phyloP scores from a whole-genome alignment of 2,888 invertebrate genomes.

The Caenorhabditis becei region DNA sequence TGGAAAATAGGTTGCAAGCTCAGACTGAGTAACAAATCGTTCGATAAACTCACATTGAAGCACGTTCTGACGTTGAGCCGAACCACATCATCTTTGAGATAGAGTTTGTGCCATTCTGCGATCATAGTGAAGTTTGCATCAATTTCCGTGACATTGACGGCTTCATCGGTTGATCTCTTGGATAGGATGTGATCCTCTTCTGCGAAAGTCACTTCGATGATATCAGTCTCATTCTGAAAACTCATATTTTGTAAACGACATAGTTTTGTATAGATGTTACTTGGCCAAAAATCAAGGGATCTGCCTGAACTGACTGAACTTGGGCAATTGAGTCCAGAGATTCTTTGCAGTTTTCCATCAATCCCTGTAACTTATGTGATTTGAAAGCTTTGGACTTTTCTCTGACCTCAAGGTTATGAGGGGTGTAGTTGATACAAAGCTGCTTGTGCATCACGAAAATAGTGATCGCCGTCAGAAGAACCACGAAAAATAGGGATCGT shows the following conservation, averaged over 20 bases:
- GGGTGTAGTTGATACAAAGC: slow-evolving; percentile 40
- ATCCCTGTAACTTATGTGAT: no score
- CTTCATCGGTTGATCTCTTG: not conserved
- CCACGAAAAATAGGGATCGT: slow-evolving; percentile 38
- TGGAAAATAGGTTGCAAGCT: no score
- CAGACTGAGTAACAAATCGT: not conserved
- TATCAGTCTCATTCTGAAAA: not conserved
- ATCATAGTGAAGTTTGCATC: slow-evolving; percentile 1
- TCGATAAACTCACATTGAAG: slow-evolving; percentile 44
- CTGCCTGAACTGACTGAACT: not conserved
- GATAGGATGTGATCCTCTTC: no score
- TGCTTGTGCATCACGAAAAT: slow-evolving; percentile 18
- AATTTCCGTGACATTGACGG: not conserved
- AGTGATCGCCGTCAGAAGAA: slow-evolving; percentile 23
- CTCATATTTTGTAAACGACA: no score
- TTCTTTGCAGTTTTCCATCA: slow-evolving; percentile 7
- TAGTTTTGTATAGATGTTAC: no score
- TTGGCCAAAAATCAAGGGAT: no score
- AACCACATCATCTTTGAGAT: slow-evolving; percentile 3
- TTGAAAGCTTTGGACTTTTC: slow-evolving; percentile 3
- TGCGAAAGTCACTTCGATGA: no score
- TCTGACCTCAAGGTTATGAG: slow-evolving; percentile 12
- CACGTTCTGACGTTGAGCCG: slow-evolving; percentile 37
- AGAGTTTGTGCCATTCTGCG: slow-evolving; percentile 17
- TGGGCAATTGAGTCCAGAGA: not conserved